These are phyloP conservation scores for Porites rus DNA, from an alignment of 92 coral and sea anemone species.

Conservation along the genomic window DNA sequence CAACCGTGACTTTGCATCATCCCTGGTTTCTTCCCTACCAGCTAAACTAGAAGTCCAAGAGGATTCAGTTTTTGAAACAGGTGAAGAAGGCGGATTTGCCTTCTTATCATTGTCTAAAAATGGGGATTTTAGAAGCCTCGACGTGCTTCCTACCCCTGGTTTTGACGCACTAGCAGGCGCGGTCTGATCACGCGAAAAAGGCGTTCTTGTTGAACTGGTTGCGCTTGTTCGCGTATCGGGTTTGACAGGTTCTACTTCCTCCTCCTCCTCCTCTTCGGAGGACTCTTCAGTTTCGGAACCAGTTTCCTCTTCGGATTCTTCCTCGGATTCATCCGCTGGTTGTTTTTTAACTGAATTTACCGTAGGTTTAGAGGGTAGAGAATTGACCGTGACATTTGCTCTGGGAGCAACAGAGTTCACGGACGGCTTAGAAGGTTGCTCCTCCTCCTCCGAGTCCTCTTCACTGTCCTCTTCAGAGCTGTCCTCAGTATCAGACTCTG, in stretches of 20 bases:
- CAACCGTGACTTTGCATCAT: constrained; percentile 60
- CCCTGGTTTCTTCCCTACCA: constrained; percentile 67
- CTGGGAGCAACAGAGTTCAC: constrained; percentile 41
- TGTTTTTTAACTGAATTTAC: constrained; percentile 33
- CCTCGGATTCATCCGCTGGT: constrained; percentile 63
- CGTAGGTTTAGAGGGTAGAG: constrained; percentile 50
- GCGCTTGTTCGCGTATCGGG: constrained; percentile 57
- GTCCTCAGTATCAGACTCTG: constrained; percentile 75
- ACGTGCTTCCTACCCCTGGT: constrained; percentile 42
- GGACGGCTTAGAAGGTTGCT: constrained; percentile 4
- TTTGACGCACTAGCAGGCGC: constrained; percentile 57
- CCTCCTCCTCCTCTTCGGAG: constrained; percentile 60
- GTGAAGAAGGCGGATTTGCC: constrained; percentile 56
- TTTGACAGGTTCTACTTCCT: constrained; percentile 45
- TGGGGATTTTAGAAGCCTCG: constrained; percentile 59
- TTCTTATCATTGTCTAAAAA: constrained; percentile 69
- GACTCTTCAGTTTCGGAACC: constrained; percentile 58
- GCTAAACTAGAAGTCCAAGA: constrained; percentile 62
- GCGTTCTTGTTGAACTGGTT: constrained; percentile 51
- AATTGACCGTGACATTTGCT: constrained; percentile 46
- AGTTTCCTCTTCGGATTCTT: constrained; percentile 62
- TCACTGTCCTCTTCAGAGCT: constrained; percentile 73
- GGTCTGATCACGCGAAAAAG: constrained; percentile 57
- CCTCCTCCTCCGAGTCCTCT: constrained; percentile 78
- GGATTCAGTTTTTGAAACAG: constrained; percentile 61